These are phyloP conservation scores for Dermatophagoides farinae DNA, from an alignment of 1,140 invertebrate genomes.

Conservation along the genomic window DNA sequence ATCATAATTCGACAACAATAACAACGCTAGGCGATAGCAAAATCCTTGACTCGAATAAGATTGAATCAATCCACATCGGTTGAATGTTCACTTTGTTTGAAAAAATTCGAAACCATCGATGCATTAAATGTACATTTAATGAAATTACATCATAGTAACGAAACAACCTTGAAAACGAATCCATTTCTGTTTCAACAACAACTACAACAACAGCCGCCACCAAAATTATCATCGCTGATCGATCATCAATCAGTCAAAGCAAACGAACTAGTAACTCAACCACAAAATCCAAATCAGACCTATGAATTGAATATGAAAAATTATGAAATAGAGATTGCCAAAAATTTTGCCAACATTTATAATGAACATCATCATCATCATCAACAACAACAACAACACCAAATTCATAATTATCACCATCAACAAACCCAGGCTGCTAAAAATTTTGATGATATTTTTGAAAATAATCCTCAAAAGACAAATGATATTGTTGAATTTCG, in stretches of 20 bases:
- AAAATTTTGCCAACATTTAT: background rate
- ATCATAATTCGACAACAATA: background rate
- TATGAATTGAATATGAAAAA: background rate
- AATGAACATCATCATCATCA: background rate
- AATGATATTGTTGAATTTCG: background rate
- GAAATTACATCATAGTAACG: background rate
- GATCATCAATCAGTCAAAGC: too few species aligned
- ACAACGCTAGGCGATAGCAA: background rate
- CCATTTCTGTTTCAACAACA: background rate
- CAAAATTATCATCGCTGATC: background rate
- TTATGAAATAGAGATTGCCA: background rate
- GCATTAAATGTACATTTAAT: background rate
- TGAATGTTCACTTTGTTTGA: slow-evolving; percentile 2
- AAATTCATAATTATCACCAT: slow-evolving; percentile 9
- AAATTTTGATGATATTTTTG: too few species aligned
- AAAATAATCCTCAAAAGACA: too few species aligned
- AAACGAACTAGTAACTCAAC: too few species aligned
- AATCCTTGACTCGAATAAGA: background rate
- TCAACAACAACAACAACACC: slow-evolving; percentile 9
- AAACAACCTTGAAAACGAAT: too few species aligned
- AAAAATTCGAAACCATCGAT: background rate
- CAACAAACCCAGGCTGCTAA: background rate
- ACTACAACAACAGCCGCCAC: too few species aligned
- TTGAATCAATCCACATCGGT: background rate
- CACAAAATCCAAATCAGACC: background rate